Evolutionary conservation across 1,140 invertebrate genomes (phyloP).

Genomic region (Lerema accius): DNA sequence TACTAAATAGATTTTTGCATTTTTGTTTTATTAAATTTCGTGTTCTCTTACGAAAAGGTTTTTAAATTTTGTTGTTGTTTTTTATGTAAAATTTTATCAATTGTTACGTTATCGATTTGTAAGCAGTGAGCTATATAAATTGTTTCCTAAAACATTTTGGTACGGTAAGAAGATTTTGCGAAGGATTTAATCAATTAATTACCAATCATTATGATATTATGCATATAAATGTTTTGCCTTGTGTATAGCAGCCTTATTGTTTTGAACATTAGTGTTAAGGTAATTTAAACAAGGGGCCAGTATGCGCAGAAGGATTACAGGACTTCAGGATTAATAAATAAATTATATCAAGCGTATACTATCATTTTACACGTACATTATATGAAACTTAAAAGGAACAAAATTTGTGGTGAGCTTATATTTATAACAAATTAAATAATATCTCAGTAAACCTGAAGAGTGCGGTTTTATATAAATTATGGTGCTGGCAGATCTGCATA

Average conservation of each 20-base stretch:
- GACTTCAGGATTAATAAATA: slow-evolving; percentile 38
- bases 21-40: slow-evolving; percentile 50
- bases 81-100: slow-evolving; percentile 60
- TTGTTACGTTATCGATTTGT: slow-evolving; percentile 57
- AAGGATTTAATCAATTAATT: slow-evolving; percentile 28
- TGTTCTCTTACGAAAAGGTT: slow-evolving; percentile 43
- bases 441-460: slow-evolving; percentile 37
- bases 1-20: slow-evolving; percentile 39
- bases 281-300: slow-evolving; percentile 65
- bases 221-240: slow-evolving; percentile 56
- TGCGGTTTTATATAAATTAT: slow-evolving; percentile 53
- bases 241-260: slow-evolving; percentile 67
- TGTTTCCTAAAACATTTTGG: slow-evolving; percentile 58
- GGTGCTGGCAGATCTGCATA: slow-evolving; percentile 79
- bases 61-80: slow-evolving; percentile 54
- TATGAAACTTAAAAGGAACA: slow-evolving; percentile 29
- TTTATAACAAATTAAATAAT: slow-evolving; percentile 36
- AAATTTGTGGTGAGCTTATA: slow-evolving; percentile 47
- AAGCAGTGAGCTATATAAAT: slow-evolving; percentile 50
- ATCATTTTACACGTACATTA: slow-evolving; percentile 40
- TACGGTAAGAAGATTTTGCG: too few species aligned
- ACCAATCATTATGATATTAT: slow-evolving; percentile 51
- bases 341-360: slow-evolving; percentile 38
- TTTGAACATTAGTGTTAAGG: slow-evolving; percentile 66
- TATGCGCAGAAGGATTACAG: slow-evolving; percentile 48